A percentile compares a stretch with the other conserved stretches of the same genome.
Conservation (phyloP, 2,113 vertebrate genomes). For the Onychorhynchus coronatus region DNA sequence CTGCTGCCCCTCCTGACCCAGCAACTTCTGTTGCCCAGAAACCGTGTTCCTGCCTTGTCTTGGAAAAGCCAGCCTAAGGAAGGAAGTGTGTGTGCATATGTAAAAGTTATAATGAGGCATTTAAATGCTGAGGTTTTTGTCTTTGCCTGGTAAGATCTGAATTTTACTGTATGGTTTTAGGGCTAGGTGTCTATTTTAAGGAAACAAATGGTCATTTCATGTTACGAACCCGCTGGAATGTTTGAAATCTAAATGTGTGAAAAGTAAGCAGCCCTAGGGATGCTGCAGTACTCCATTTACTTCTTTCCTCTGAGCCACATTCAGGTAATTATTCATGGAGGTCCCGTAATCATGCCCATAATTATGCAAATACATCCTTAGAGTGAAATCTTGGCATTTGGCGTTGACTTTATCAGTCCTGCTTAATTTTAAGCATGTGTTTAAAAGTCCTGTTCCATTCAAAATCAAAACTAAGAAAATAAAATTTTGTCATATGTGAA, state of each 20-base stretch:
- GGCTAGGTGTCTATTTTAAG: constrained; percentile 27
- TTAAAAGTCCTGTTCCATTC: constrained; percentile 1
- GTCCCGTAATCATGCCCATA: background rate
- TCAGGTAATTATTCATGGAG: constrained; percentile 17
- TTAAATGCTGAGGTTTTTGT: background rate
- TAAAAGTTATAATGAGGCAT: background rate
- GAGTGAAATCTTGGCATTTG: background rate
- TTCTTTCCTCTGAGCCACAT: background rate
- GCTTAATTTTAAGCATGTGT: constrained; percentile 29
- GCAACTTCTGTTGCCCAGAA: background rate
- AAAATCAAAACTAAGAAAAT: constrained; percentile 5
- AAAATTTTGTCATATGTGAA: background rate
- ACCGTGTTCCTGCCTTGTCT: background rate
- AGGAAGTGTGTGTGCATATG: background rate
- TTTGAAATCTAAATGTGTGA: constrained; percentile 26
- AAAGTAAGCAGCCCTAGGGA: constrained; percentile 28
- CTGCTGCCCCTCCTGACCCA: background rate
- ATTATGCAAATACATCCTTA: constrained; percentile 23
- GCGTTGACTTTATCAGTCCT: background rate
- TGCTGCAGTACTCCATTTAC: background rate
- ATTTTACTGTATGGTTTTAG: background rate
- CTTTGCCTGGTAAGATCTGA: background rate
- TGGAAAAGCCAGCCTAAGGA: background rate
- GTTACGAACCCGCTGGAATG: constrained; percentile 14
- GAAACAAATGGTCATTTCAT: constrained; percentile 16